These are phyloP conservation scores for Salticus scenicus DNA, from an alignment of 2,888 invertebrate genomes.

Conservation along the genomic window DNA sequence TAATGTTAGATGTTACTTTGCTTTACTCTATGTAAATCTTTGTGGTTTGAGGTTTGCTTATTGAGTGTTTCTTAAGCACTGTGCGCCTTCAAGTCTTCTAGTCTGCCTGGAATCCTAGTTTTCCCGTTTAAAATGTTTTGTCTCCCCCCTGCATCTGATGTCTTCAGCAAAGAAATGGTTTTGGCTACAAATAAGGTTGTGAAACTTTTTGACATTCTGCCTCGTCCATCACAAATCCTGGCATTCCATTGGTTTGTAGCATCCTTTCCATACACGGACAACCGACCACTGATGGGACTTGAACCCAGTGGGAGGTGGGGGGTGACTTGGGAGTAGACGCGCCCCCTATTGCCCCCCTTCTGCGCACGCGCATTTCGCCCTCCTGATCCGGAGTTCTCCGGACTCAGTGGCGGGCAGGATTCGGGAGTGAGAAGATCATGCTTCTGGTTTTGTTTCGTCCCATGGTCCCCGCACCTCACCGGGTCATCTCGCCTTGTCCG, in stretches of 20 bases:
- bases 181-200: neutral
- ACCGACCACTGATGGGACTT: conserved; percentile 23
- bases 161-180: neutral
- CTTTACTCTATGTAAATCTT: too few species aligned
- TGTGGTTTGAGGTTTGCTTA: too few species aligned
- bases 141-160: neutral
- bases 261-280: neutral
- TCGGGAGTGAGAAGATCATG: conserved; percentile 56
- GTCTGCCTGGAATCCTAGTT: too few species aligned
- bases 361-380: conserved; percentile 57
- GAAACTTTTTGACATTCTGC: conserved; percentile 1
- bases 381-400: conserved; percentile 31
- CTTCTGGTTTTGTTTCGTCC: conserved; percentile 9
- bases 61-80: too few species aligned
- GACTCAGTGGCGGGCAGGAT: conserved; percentile 44
- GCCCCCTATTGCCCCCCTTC: conserved; percentile 47
- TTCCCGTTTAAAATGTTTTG: too few species aligned
- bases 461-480: neutral
- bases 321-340: neutral
- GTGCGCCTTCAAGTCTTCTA: too few species aligned
- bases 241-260: conserved; percentile 39
- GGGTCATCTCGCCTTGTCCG: neutral
- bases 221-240: conserved; percentile 28
- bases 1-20: too few species aligned
- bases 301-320: neutral